Conservation (phyloP, 2,888 invertebrate species). For the Tetramorium bicarinatum region DNA sequence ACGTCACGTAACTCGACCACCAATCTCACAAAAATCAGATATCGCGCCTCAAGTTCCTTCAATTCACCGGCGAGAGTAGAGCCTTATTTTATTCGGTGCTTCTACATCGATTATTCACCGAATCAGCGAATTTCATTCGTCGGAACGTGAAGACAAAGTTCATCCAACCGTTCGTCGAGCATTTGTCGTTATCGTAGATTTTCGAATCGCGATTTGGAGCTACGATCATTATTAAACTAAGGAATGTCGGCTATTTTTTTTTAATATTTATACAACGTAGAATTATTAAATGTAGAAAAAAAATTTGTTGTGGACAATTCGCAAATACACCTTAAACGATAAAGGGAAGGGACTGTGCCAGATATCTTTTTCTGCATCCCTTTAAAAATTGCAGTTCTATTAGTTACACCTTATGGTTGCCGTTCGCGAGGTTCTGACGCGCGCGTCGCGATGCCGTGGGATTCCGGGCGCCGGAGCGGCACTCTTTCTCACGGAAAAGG, state of each 20-base stretch:
- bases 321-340: neutral
- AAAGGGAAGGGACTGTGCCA: neutral
- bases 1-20: constrained; percentile 31
- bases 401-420: constrained; percentile 18
- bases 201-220: neutral
- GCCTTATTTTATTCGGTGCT: constrained; percentile 18
- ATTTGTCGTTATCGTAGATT: neutral
- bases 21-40: constrained; percentile 34
- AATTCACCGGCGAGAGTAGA: constrained; percentile 15
- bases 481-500: constrained; percentile 73
- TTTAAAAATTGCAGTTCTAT: constrained; percentile 24
- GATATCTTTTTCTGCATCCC: neutral
- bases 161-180: neutral
- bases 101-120: constrained; percentile 13
- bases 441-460: constrained; percentile 72
- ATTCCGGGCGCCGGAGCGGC: constrained; percentile 73
- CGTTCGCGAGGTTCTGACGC: constrained; percentile 65
- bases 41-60: constrained; percentile 11
- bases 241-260: neutral
- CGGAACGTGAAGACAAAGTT: neutral
- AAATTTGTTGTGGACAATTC: neutral
- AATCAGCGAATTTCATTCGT: constrained; percentile 16
- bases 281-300: no score
- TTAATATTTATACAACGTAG: neutral
- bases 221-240: neutral